Evolutionary conservation across 2,113 vertebrate species (phyloP).

Genomic region (Eupsittula cactorum): DNA sequence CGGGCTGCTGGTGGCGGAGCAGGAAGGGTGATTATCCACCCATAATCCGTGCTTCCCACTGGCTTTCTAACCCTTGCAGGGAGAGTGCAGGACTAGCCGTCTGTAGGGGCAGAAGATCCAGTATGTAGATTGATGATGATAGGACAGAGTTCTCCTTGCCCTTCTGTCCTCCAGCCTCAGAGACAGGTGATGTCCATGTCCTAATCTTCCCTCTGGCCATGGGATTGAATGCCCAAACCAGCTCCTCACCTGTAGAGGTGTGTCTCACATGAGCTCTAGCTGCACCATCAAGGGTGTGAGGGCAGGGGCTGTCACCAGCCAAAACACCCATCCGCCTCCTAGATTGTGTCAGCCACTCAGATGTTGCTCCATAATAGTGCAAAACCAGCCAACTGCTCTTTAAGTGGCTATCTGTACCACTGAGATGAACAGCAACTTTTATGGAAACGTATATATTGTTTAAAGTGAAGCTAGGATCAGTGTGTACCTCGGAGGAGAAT

Average conservation of each 20-base stretch:
- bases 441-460: neutral
- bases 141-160: neutral
- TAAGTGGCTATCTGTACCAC: neutral
- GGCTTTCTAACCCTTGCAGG: neutral
- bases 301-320: neutral
- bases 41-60: neutral
- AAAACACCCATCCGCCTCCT: accelerated
- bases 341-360: accelerated
- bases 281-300: neutral
- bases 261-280: neutral
- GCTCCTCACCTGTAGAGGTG: neutral
- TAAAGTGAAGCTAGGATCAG: constrained; percentile 38
- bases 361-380: neutral
- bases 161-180: neutral
- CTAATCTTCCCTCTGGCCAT: neutral
- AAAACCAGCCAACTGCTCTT: neutral
- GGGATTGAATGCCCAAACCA: neutral
- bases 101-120: neutral
- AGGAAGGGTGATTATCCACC: neutral
- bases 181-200: neutral
- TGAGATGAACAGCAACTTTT: neutral
- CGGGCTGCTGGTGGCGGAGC: neutral
- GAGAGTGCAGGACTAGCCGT: accelerated
- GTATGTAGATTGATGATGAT: accelerated
- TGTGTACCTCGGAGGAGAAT: neutral